Base-by-base conservation (phyloP, 2,888 invertebrate species). In the Lapara coniferarum region DNA sequence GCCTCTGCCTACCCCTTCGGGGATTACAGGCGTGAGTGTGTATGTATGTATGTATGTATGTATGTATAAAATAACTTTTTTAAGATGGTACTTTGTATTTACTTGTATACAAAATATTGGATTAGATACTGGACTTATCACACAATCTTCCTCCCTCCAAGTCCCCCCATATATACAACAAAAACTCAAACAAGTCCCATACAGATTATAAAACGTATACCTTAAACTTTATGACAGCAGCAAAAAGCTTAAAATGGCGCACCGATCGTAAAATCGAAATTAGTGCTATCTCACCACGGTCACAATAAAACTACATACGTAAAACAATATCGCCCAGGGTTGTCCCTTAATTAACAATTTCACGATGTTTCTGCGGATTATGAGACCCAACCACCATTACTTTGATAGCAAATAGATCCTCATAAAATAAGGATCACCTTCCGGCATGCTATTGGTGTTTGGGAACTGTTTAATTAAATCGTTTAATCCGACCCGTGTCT, bases 341-440 rank as follows among this genome's bases (percentile, higher is more conserved):
- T 66, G 71, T 66, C 71, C 66, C 75, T 78, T 80, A 78, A 80
- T 79, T 79, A 80, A 73, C 78, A 78, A 80, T 80, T 80, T 80
- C 75, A 77, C 75, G 78, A 67, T 57, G 58, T 53, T 37, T 53
- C 66, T 52, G 53, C 44, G 58, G 71, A 69, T 69, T 69, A 69
- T 66, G 37, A 66, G 44, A 19, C 44, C 58, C 66, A 57, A 63
- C 68, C 66, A 37, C 63, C 57, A 66, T 70, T 66, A 70, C 68
- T 66, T 68, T 70, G 66, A 70, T 70, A 57, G 68, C 68, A 66
- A 70, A 70, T 70, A 67, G 70, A 70, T 68, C 68, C 68, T 58
- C 68, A 57, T 70, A 70, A 70, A 70, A 68, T 51, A 51, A 25
- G 63, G 19, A 16, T 19, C 53, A 69, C 52, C 53, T 57, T 69